Evolutionary conservation across 1,140 invertebrate genomes (phyloP), one percentile per base, ranked within the genome.

Genomic region (Tetramorium simillimum): DNA sequence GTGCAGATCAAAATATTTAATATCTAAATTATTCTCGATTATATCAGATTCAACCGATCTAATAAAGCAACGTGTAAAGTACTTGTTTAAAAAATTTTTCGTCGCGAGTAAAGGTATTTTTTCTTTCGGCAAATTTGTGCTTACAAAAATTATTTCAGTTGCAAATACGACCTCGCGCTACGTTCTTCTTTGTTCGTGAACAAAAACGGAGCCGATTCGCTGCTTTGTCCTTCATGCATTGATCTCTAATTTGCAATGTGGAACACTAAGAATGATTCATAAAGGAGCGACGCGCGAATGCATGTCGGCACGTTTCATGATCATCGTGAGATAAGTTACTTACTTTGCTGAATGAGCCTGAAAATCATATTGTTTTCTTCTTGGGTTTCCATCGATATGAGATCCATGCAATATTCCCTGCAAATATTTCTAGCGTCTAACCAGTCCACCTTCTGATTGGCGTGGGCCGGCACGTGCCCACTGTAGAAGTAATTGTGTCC

Each of bases 381-480:
- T 95, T 98, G 97, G 1, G 97, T 97, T 94, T 99, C 98, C 90
- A 98, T 95, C 1, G 98, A 98, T 5, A 98, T 97, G 62, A 98
- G 96, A 93, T 99, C 98, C 98, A 99, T 99, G 94, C 98, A 99
- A 93, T 98, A 98, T 94, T 98, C 97, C 85, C 98, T 96, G 95
- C 98, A 99, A 86, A 98, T 96, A 94, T 99, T 99, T 90, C 98
- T 97, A 21, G 97, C 98, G 89, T 98, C 98, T 81, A 99, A 95
- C 98, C 98, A 99, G 94, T 99, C 98, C 18, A 98, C 96, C 95
- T 97, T 98, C 92, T 96, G 96, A 92, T 97, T 97, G 58, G 97
- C 96, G 85, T 98, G 96, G 67, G 96, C 96, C 14, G 97, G 97
- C 69, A 98, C 96, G 93, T 98, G 98, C 14, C 97, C 97, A 89